Base-by-base conservation (phyloP, 2,888 invertebrate genomes). In the Schizotus pectinicornis region DNA sequence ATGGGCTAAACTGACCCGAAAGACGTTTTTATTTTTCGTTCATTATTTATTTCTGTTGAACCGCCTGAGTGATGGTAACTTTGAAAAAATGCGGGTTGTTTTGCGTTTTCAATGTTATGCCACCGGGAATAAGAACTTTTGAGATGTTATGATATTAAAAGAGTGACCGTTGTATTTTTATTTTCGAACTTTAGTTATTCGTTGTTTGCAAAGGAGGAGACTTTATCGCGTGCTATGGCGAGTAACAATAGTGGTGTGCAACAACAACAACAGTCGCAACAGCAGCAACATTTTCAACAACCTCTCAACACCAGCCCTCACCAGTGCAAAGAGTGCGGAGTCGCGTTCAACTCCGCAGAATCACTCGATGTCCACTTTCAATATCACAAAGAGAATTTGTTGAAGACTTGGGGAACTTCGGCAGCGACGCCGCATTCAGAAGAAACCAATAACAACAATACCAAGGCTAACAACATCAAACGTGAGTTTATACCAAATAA, bases 341-440 rank as follows among this genome's bases (percentile, higher is more conserved):
- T 90, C 66, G 86, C 84, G 73, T 85, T 92, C 75, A 90, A 92
- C 77, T 89, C 89, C 69, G 85, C 86, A 58, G 88, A 88, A 72
- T 91, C 90, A 59, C 83, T 92, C 67, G 88, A 91, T 72, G 91
- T 91, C 64, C 92, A 92, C 80, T 81, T 90, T 71, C 88, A 88
- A 74, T 92, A 91, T 78, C 74, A 91, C 73, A 89, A 90, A 77
- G 90, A 91, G 74, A 89, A 89, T 74, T 81, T 90, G 69, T 81
- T 89, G 73, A 87, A 85, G 64, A 89, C 88, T 80, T 91, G 91
- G 91, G 86, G 86, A 48, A 85, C 83, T 42, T 86, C 82, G 69
- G 77, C 80, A 32, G 84, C 73, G 2, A 65, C 70, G n/a, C 54
- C 72, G 13, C 67, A 74, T 37, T 62, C 68, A 76, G 85, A 86